Evolutionary conservation across 2,113 vertebrate species (phyloP).

Genomic region (Grammomys dolichurus): DNA sequence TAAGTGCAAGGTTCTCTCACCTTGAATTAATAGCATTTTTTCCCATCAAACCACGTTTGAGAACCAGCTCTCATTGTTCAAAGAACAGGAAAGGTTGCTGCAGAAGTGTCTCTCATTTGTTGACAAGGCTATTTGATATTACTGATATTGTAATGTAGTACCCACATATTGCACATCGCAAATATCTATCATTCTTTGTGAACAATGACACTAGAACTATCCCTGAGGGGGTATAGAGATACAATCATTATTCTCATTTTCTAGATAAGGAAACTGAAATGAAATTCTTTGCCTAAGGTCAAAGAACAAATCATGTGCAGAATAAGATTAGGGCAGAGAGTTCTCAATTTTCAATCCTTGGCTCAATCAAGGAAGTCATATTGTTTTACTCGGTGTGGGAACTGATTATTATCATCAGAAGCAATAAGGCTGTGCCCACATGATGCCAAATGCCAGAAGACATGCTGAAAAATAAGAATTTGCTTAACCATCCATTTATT

Average conservation of each 20-base stretch:
- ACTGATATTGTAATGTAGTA: conserved; percentile 59
- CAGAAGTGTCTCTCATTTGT: conserved; percentile 19
- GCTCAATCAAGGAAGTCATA: conserved; percentile 65
- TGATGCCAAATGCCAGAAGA: conserved; percentile 51
- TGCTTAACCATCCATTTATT: conserved; percentile 61
- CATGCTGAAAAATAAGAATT: conserved; percentile 62
- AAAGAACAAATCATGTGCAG: conserved; percentile 76
- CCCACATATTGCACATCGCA: conserved; percentile 37
- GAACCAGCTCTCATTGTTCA: conserved; percentile 10
- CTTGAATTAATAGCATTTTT: conserved; percentile 50
- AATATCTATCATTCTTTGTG: conserved; percentile 67
- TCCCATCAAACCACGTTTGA: not conserved
- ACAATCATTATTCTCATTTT: conserved; percentile 79
- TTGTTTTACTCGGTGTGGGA: conserved; percentile 70
- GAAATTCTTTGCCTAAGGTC: conserved; percentile 79
- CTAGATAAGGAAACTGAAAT: conserved; percentile 82
- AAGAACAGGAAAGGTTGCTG: conserved; percentile 47
- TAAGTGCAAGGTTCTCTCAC: not conserved
- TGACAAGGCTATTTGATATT: conserved; percentile 63
- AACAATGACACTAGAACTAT: conserved; percentile 70
- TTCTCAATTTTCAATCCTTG: conserved; percentile 76
- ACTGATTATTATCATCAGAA: conserved; percentile 68
- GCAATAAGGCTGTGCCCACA: conserved; percentile 24
- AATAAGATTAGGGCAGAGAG: conserved; percentile 74
- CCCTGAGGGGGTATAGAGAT: conserved; percentile 61